Conservation (phyloP, 2,113 vertebrate genomes). For the Regulus satrapa region DNA sequence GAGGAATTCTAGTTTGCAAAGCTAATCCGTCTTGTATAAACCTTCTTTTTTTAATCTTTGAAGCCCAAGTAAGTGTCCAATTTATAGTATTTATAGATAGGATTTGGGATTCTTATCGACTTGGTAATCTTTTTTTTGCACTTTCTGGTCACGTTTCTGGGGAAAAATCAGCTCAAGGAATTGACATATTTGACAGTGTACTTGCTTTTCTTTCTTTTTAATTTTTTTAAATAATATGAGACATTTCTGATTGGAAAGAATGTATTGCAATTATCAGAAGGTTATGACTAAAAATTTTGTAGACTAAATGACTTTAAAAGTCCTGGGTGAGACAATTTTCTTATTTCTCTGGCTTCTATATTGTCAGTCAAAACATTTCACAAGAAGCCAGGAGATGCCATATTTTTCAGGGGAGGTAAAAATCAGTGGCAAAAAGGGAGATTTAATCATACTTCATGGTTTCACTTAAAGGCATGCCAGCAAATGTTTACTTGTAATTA, state of each 20-base stretch:
- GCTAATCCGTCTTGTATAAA: slow-evolving; percentile 22
- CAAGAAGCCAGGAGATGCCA: not conserved
- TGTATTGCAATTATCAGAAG: not conserved
- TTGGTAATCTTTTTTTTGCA: not conserved
- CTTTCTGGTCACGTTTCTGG: slow-evolving; percentile 12
- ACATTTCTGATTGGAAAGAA: not conserved
- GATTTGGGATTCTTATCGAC: not conserved
- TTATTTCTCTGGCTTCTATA: not conserved
- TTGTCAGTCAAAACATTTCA: not conserved
- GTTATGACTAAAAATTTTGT: not conserved
- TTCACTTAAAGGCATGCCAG: not conserved
- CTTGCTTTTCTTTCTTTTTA: not conserved
- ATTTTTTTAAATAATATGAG: not conserved
- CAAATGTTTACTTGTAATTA: not conserved
- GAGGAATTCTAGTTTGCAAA: not conserved
- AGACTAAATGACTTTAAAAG: not conserved
- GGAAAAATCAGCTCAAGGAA: not conserved
- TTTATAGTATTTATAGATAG: slow-evolving; percentile 16
- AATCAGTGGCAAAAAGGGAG: not conserved
- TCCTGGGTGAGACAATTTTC: not conserved
- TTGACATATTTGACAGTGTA: not conserved
- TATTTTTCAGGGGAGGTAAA: not conserved
- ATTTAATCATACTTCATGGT: not conserved
- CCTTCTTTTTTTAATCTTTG: slow-evolving; percentile 9
- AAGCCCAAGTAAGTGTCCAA: not conserved